These are phyloP conservation scores for Bembecia ichneumoniformis DNA, from an alignment of 2,888 invertebrate genomes.

Conservation along the genomic window DNA sequence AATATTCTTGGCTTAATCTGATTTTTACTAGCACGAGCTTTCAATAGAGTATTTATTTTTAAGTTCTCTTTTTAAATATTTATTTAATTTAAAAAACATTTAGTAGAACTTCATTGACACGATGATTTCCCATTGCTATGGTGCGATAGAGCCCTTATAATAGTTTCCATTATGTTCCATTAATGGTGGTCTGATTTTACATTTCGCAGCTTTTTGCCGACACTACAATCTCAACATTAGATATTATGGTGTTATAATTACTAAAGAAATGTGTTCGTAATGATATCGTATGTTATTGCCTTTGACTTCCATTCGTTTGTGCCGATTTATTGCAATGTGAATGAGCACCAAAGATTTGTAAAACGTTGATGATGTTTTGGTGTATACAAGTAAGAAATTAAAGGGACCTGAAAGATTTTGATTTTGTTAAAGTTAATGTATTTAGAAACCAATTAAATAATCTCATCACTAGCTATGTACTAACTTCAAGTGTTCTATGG, in stretches of 20 bases:
- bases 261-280: constrained; percentile 64
- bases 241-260: constrained; percentile 41
- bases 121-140: too few relatives aligned
- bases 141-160: too few relatives aligned
- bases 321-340: constrained; percentile 62
- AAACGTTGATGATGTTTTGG: constrained; percentile 61
- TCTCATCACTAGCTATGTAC: constrained; percentile 59
- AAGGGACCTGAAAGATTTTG: constrained; percentile 70
- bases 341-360: constrained; percentile 71
- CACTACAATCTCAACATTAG: constrained; percentile 67
- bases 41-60: not conserved
- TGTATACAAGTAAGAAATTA: constrained; percentile 69
- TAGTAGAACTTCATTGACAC: too few relatives aligned
- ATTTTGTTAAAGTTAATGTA: constrained; percentile 57
- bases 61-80: too few relatives aligned
- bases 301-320: constrained; percentile 51
- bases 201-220: constrained; percentile 68
- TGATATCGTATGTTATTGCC: constrained; percentile 39
- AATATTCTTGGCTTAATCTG: constrained; percentile 12
- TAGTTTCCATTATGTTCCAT: constrained; percentile 28
- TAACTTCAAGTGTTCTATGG: constrained; percentile 44
- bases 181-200: constrained; percentile 38
- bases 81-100: too few relatives aligned
- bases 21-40: constrained; percentile 15
- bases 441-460: constrained; percentile 67